Conservation (phyloP, 1,140 invertebrate genomes). For the Atta colombica region DNA sequence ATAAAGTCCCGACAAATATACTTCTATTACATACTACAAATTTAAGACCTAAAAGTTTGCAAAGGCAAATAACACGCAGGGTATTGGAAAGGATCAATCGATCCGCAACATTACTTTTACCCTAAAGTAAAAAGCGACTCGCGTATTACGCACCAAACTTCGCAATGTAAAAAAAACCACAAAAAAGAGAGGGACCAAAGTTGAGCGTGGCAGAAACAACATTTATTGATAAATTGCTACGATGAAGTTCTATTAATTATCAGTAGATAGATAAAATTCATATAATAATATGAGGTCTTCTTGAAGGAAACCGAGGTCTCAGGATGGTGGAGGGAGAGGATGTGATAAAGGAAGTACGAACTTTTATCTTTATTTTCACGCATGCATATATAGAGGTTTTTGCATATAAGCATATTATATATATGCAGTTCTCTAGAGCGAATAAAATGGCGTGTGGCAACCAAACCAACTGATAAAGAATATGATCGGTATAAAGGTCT, state of each 20-base stretch:
- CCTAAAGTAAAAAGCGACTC: conserved; percentile 13
- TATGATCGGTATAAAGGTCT: conserved; percentile 83
- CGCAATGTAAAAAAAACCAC: background rate
- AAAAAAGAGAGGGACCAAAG: background rate
- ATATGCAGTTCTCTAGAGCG: conserved; percentile 36
- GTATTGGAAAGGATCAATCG: background rate
- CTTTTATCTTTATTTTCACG: conserved; percentile 54
- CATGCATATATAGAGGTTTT: conserved; percentile 21
- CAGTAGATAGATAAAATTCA: conserved; percentile 37
- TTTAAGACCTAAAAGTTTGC: conserved; percentile 9
- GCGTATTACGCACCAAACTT: background rate
- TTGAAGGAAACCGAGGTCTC: conserved; percentile 39
- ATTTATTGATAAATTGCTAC: conserved; percentile 39
- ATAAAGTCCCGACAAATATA: background rate
- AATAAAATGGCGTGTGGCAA: conserved; percentile 70
- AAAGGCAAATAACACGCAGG: background rate
- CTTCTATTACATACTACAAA: conserved; percentile 8
- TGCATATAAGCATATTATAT: background rate
- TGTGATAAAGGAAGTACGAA: conserved; percentile 10
- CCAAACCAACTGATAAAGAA: conserved; percentile 85
- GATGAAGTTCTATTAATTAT: conserved; percentile 13
- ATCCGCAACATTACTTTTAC: background rate
- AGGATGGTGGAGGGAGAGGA: conserved; percentile 56
- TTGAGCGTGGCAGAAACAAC: conserved; percentile 16
- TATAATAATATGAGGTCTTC: conserved; percentile 12